Evolutionary conservation across 2,113 vertebrate genomes (phyloP), one percentile per base, ranked within the genome.

Genomic region (Campylomormyrus numenius): DNA sequence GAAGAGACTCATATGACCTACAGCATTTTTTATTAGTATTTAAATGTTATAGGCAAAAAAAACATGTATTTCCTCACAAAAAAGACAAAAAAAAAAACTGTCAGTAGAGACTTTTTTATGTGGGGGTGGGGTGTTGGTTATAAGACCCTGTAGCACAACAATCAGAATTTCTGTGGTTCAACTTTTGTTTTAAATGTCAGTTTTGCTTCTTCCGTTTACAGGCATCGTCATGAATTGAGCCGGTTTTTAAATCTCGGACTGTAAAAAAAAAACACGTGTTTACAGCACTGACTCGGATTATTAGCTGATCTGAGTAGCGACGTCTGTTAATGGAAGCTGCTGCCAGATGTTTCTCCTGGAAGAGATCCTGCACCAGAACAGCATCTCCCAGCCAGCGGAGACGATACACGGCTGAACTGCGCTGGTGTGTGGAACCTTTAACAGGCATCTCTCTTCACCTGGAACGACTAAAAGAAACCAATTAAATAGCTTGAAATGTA

Each of bases 1-100:
- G 92, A 92, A 94, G 39, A 87, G 91, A 91, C 92, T 90, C 83
- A 0, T 70, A 90, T 94, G 94, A 95, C 94, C 94, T 93, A 48
- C 66, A 90, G 91, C 93, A 92, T 93, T 92, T 94, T 92, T 92
- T 93, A 93, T 90, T 88, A 27, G 88, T 89, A 87, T 90, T 92
- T 87, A 90, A 90, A 92, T 88, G 56, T 84, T 85, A 24, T 45
- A 50, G 77, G 83, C 50, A 58, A 11, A 91, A 90, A 91, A 85
- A 89, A 70, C 48, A 39, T 39, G 27, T 31, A 42, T 10, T 92
- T 88, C 31, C 58, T 92, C 56, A 87, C 62, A 85, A 46, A 21
- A 70, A 88, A 56, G 77, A 66, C 50, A 89, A 88, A 48, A 89
- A 45, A 13, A 58, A 13, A 62, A 13, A 45, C 2, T 84, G 58